Evolutionary conservation across 2,888 invertebrate species (phyloP), one percentile per base, ranked within the genome.

Genomic region (Ophraella communa): DNA sequence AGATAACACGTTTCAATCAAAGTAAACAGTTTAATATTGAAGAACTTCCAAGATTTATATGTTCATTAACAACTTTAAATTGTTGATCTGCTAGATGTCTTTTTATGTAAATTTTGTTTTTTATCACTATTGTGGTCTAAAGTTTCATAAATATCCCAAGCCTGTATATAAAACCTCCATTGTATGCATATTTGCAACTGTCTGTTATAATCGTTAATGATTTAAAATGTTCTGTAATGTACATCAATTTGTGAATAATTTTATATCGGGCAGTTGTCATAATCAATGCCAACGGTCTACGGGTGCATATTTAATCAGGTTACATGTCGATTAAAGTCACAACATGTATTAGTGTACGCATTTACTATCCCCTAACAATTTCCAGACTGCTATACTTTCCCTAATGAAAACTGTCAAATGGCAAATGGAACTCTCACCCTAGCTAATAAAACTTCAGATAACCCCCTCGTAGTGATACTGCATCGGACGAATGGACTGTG

Each of bases 381-480:
- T 51, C 56, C 45, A 56, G 42, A 44, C 44, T 30, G n/a, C 60
- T 44, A 33, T 60, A 60, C 52, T 60, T 60, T 60, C 60, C 52
- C 60, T 60, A 60, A 60, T 60, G 60, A 52, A 60, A 27, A 53
- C 60, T 52, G 60, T 27, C 60, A 60, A 60, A 60, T 60, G 60
- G 60, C 60, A 53, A 60, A 60, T 53, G 60, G 60, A 60, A 60
- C 42, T 42, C 60, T 52, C 60, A 54, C 60, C 60, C 60, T 44
- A 53, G 53, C 60, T 60, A 60, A 60, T 60, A 60, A 60, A 60
- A 52, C 60, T 60, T 44, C 52, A 60, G 53, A 52, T 52, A 60
- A 60, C 60, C 60, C 57, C 60, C 60, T 44, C 20, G 60, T 60
- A 60, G 53, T 60, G 60, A 60, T 60, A 49, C 60, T 44, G 39